Percentiles rank a stretch among this genome's conserved stretches.
phyloP scores from a whole-genome alignment of 2,888 invertebrate genomes.

The Eupithecia exiguata region DNA sequence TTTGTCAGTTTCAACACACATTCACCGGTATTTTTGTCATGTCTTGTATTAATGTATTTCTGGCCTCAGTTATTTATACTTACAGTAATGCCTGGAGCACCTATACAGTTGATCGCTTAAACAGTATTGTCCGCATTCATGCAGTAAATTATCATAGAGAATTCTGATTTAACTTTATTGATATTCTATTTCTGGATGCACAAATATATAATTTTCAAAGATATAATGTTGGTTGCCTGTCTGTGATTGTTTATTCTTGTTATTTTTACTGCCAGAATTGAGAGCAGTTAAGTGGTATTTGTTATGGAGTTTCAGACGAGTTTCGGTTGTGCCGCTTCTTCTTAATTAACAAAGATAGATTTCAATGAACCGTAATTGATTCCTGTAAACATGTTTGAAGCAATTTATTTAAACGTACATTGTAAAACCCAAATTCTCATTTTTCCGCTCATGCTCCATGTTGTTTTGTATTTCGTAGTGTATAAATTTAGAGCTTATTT shows the following conservation, averaged over 20 bases:
- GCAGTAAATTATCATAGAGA: slow-evolving; percentile 50
- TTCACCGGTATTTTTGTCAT: not conserved
- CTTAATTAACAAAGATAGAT: slow-evolving; percentile 54
- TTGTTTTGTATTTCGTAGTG: slow-evolving; percentile 6
- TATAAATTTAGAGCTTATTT: slow-evolving; percentile 9
- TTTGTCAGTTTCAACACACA: slow-evolving; percentile 1
- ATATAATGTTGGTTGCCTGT: not conserved
- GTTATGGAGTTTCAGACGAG: slow-evolving; percentile 50
- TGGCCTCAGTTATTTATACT: not conserved
- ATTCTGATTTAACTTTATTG: slow-evolving; percentile 20
- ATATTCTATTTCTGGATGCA: slow-evolving; percentile 33
- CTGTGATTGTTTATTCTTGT: slow-evolving; percentile 22
- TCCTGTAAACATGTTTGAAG: slow-evolving; percentile 44
- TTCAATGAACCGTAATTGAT: slow-evolving; percentile 62
- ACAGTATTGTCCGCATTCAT: slow-evolving; percentile 58
- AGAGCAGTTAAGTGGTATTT: slow-evolving; percentile 51
- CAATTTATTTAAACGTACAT: slow-evolving; percentile 2
- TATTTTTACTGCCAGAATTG: slow-evolving; percentile 33
- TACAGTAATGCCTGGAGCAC: slow-evolving; percentile 12
- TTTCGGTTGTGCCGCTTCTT: slow-evolving; percentile 46
- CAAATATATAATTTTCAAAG: not conserved
- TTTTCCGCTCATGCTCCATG: not conserved
- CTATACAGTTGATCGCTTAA: not conserved
- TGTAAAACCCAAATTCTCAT: not conserved
- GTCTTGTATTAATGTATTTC: not conserved